Evolutionary conservation across 2,113 vertebrate genomes (phyloP), one percentile per base, ranked within the genome.

Genomic region (Alosa alosa): DNA sequence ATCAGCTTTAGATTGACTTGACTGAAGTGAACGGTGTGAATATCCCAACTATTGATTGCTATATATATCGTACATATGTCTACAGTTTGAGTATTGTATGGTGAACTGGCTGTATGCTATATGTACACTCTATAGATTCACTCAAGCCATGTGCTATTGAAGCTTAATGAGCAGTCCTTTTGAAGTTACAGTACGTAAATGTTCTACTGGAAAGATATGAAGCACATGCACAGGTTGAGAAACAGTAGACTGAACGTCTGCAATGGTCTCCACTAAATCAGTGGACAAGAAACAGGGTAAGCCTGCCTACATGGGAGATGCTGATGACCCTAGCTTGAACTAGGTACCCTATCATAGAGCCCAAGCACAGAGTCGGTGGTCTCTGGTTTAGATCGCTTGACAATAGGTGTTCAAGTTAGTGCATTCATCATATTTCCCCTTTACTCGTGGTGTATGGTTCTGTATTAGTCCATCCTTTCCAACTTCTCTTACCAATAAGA

Each of bases 201-300:
- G n/a, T 11, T 31, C 25, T 72, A 72, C 64, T 72, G 64, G 64
- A 72, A 36, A 25, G 25, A 72, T 36, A 72, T 72, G 64, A 72
- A 72, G 64, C 64, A 72, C 64, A 72, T 72, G 64, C 64, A 72
- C 64, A 72, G 64, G 64, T 72, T 72, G 64, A 72, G 64, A 72
- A 72, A 68, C 64, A 72, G 25, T 72, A 31, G 64, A 72, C 64
- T 72, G 64, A 36, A 72, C 31, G 64, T 72, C 25, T 72, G 64
- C 10, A 11, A 72, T 72, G 64, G 64, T 72, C 25, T 72, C 64
- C 25, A 72, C 64, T 72, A 25, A 25, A 31, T 36, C 64, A 72
- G 64, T 72, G 64, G 64, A 36, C 64, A 10, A 13, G 64, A 72
- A 72, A 36, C 64, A 72, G n/a, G 1, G 64, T 15, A 72, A 25